Base-by-base conservation (phyloP, 1,140 invertebrate genomes). In the Apis florea region DNA sequence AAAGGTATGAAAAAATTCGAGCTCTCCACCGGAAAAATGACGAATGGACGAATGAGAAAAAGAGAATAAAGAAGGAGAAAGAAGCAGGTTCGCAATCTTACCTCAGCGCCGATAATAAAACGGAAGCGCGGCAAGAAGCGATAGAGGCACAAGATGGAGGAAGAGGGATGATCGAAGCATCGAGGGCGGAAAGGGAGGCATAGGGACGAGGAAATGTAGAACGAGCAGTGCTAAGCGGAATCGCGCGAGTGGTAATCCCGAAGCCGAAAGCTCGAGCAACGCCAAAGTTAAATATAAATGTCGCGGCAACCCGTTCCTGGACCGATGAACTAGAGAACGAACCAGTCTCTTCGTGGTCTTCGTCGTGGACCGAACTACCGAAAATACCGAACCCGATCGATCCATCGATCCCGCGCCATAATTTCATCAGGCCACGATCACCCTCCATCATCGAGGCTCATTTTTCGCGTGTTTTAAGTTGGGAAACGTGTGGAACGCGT, bases 201-300 rank as follows among this genome's bases (percentile, higher is more conserved):
- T 26, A 72, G 69, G 69, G 77, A 19, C 49, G 69, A 66, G 78
- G 78, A 79, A 73, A 79, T 73, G 59, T 79, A 54, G 77, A 71
- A 79, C 68, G 72, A 54, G 79, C 31, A 81, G 59, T 72, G 71
- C 17, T 17, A 15, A 63, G 63, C 63, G 54, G 79, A 81, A 75
- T 81, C 71, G 53, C 17, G 51, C 53, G n/a, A 61, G 71, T 8
- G 63, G 72, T 40, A 75, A 56, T 24, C 68, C 71, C 53, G 31
- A 68, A 81, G 79, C 24, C 47, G 90, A 90, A 93, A 93, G 88
- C 91, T 91, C 91, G 92, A 93, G 90, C 93, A 91, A 93, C 93
- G 93, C 93, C 92, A 93, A 94, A 93, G 92, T 93, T 94, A 93
- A 94, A 93, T 93, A 93, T 93, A 93, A 94, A 91, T 87, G 89